A percentile compares a stretch with the other conserved stretches of the same genome.
phyloP scores from a whole-genome alignment of 2,888 invertebrate genomes.

The Pseudococcus longispinus region DNA sequence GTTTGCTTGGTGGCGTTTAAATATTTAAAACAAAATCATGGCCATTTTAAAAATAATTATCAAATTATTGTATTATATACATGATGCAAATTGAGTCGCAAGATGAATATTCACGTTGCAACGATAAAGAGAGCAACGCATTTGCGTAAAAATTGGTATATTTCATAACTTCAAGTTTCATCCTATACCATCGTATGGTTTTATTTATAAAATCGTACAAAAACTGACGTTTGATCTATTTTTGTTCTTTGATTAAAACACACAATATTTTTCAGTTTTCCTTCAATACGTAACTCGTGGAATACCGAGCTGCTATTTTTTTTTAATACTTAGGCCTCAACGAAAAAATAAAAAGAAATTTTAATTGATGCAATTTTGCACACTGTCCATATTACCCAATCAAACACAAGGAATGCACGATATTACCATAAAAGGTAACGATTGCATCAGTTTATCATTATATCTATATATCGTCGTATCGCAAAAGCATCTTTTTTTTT shows the following conservation, averaged over 20 bases:
- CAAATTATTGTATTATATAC: neutral
- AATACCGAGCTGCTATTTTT: neutral
- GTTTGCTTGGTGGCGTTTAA: neutral
- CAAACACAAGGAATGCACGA: slow-evolving; percentile 34
- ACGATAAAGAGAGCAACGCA: neutral
- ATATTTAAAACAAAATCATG: neutral
- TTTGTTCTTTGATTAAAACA: neutral
- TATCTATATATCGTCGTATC: neutral
- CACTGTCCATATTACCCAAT: slow-evolving; percentile 26
- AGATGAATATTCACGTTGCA: neutral
- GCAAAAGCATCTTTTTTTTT: neutral
- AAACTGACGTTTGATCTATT: neutral
- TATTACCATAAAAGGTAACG: slow-evolving; percentile 44
- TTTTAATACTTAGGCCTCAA: neutral
- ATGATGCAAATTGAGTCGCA: neutral
- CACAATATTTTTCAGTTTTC: neutral
- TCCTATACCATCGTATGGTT: neutral
- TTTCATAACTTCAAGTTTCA: neutral
- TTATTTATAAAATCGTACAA: neutral
- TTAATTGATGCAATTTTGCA: slow-evolving; percentile 27
- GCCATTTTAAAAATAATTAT: neutral
- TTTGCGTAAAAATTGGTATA: neutral
- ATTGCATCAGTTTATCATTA: slow-evolving; percentile 29
- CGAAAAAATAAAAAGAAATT: slow-evolving; percentile 14
- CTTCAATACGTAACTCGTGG: neutral